Conservation (phyloP, 2,797 vertebrate genomes). For the Danio aesculapii region DNA sequence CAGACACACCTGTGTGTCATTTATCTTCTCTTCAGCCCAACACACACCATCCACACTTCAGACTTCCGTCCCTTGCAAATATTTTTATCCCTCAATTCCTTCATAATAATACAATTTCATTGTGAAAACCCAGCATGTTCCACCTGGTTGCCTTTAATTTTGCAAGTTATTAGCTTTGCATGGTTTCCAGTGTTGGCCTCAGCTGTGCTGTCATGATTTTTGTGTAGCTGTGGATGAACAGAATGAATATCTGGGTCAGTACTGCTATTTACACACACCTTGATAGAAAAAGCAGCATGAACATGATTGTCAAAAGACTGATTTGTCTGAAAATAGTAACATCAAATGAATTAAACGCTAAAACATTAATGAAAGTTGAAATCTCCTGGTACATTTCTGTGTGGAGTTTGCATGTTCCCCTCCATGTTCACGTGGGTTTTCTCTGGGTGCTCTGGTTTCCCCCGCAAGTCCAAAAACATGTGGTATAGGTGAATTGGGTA, state of each 20-base stretch:
- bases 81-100: not conserved
- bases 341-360: no score
- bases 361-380: no score
- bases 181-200: not conserved
- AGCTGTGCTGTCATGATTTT: not conserved
- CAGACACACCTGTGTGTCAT: constrained; percentile 39
- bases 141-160: constrained; percentile 33
- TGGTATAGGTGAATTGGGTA: no score
- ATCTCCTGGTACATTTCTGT: no score
- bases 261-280: not conserved
- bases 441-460: no score
- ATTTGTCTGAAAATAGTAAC: no score
- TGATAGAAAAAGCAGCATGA: no score
- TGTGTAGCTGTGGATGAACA: not conserved
- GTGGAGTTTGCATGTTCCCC: no score
- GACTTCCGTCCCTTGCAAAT: not conserved
- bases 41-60: not conserved
- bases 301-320: no score
- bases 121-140: constrained; percentile 8
- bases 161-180: constrained; percentile 33
- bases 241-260: constrained; percentile 1
- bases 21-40: constrained; percentile 32
- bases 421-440: no score
- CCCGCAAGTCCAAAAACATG: no score
- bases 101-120: constrained; percentile 3